Evolutionary conservation across 2,888 invertebrate species (phyloP).

Genomic region (Meganola albula): DNA sequence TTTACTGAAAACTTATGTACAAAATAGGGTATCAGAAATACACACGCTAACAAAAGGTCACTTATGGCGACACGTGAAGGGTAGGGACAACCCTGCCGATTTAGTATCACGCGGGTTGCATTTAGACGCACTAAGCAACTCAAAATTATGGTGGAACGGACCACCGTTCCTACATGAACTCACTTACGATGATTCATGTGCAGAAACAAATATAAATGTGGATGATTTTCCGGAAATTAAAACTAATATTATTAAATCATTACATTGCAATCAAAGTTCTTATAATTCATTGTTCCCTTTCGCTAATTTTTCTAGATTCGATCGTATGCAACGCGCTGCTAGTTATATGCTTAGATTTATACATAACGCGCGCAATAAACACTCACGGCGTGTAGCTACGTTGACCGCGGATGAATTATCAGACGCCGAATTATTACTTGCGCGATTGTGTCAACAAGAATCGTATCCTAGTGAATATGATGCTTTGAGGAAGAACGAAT

Average conservation of each 20-base stretch:
- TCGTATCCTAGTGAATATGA: background rate
- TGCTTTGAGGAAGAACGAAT: background rate
- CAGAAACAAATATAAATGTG: too few relatives aligned
- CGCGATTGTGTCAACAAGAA: slow-evolving; percentile 2
- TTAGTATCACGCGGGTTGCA: background rate
- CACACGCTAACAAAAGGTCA: background rate
- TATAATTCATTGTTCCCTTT: background rate
- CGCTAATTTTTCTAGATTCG: background rate
- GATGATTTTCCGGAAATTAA: background rate
- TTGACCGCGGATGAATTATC: background rate
- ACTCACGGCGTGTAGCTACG: background rate
- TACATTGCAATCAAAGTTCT: background rate
- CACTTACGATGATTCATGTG: too few relatives aligned
- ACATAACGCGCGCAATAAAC: background rate
- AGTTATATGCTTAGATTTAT: background rate
- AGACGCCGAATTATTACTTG: background rate
- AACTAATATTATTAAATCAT: too few relatives aligned
- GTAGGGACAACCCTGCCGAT: background rate
- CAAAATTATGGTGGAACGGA: background rate
- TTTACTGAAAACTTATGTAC: background rate
- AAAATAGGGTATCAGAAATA: background rate
- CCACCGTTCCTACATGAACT: background rate
- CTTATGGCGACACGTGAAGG: background rate
- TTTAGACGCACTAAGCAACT: background rate
- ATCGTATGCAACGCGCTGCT: background rate